Base-by-base conservation (phyloP, 35 echinoderm and acorn worm genomes). In the Lytechinus variegatus region DNA sequence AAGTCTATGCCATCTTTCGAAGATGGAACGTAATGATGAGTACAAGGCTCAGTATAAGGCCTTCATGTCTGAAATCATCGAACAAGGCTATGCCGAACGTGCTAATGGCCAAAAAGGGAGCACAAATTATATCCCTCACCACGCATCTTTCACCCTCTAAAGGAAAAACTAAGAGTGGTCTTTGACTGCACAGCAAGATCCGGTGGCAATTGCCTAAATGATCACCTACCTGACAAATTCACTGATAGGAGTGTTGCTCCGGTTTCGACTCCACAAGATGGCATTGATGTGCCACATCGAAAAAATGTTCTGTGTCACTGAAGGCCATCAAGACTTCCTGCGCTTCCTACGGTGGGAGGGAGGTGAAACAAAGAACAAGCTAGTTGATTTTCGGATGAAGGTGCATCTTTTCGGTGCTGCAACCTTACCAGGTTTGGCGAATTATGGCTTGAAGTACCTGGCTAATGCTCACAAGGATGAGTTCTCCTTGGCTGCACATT, bases 371-470 rank as follows among this genome's bases (percentile, higher is more conserved):
- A 61, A 29, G 24, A 93, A 29, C 21, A 52, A 94, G 27, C 97
- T 94, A 19, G 19, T 71, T 14, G 97, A 94, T 5, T 98, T 95
- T 87, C 61, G 91, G 11, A 96, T 95, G 96, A 95, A 72, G 55
- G 96, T 98, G 14, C 96, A 96, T 44, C 86, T 98, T 0, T 96
- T 97, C 86, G 97, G 97, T 13, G 97, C 97, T 29, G 94, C 54
- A 13, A 97, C 97, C 19, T 98, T 96, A 13, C 97, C 95, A 9
- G 96, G 94, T 7, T 98, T 95, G 90, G 97, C 97, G 9, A 98
- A 98, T 55, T 98, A 95, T 95, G 95, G 95, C 52, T 66, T 98
- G 13, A 98, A 91, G 57, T 12, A 97, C 28, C 55, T 97, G 13
- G 92, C 97, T 54, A 92, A 89, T 16, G 51, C 56, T 13, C 72